Conservation (phyloP, 2,888 invertebrate species). For the Yponomeuta sedellus region DNA sequence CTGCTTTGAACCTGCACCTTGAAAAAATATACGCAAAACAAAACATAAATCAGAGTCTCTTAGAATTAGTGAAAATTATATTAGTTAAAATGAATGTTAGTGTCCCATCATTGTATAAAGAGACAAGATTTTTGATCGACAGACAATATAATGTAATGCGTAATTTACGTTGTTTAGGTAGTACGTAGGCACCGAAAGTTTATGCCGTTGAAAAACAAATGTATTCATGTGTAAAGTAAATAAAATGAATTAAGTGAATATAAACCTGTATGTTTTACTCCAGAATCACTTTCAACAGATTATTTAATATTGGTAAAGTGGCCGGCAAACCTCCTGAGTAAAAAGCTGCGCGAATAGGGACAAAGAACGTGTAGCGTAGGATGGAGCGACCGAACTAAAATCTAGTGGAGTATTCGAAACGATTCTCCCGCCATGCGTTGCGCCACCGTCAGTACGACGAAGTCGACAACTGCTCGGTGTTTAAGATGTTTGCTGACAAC, state of each 20-base stretch:
- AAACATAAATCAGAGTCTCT: conserved; percentile 1
- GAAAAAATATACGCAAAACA: not conserved
- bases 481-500: too few species aligned
- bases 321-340: too few species aligned
- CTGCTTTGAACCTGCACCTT: conserved; percentile 2
- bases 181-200: conserved; percentile 71
- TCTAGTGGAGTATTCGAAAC: too few species aligned
- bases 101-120: conserved; percentile 57
- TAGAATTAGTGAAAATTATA: conserved; percentile 9
- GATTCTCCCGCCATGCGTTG: too few species aligned
- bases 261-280: conserved; percentile 12
- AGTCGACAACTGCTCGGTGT: too few species aligned
- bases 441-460: too few species aligned
- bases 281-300: not conserved
- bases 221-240: conserved; percentile 68
- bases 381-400: too few species aligned
- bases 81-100: conserved; percentile 29
- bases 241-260: conserved; percentile 41
- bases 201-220: conserved; percentile 65
- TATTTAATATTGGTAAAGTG: too few species aligned
- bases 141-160: conserved; percentile 41
- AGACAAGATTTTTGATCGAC: conserved; percentile 54
- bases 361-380: too few species aligned
- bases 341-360: too few species aligned
- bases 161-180: conserved; percentile 65